A percentile compares a stretch with the other conserved stretches of the same genome.
These are phyloP conservation scores for Sialia sialis DNA, from an alignment of 2,113 vertebrate species.

Conservation along the genomic window DNA sequence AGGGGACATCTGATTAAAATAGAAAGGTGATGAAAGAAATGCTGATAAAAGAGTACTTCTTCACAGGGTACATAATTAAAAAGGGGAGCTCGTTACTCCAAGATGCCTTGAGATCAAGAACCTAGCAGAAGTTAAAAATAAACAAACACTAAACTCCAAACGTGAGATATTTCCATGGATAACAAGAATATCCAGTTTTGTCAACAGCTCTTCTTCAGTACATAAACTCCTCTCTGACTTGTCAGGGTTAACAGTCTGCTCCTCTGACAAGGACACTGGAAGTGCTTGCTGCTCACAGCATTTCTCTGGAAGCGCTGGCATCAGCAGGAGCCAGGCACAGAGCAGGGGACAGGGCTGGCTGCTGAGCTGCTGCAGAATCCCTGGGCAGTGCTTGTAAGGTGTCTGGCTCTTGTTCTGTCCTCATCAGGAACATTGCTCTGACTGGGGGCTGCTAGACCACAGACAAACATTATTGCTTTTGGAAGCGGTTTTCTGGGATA, in stretches of 20 bases:
- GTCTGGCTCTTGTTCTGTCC: background rate
- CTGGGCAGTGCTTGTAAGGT: background rate
- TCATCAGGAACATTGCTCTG: background rate
- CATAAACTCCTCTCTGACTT: background rate
- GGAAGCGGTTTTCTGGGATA: background rate
- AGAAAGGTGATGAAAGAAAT: slow-evolving; percentile 28
- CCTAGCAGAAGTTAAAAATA: background rate
- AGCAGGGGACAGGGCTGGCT: background rate
- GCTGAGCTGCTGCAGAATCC: background rate
- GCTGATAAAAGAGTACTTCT: slow-evolving; percentile 10
- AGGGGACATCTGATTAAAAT: slow-evolving; percentile 15
- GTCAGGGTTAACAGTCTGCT: background rate
- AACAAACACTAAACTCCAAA: background rate
- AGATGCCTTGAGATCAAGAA: background rate
- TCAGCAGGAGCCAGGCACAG: background rate
- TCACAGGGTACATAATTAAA: background rate
- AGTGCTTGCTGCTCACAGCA: background rate
- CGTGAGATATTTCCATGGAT: background rate
- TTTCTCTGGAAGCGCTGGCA: background rate
- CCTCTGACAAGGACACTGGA: background rate
- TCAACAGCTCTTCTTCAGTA: background rate
- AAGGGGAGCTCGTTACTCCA: background rate
- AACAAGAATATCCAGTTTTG: background rate
- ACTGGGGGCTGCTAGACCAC: background rate
- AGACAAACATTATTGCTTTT: slow-evolving; percentile 20